Conservation (phyloP, 2,797 vertebrate species). For the Diglossa cyanea region DNA sequence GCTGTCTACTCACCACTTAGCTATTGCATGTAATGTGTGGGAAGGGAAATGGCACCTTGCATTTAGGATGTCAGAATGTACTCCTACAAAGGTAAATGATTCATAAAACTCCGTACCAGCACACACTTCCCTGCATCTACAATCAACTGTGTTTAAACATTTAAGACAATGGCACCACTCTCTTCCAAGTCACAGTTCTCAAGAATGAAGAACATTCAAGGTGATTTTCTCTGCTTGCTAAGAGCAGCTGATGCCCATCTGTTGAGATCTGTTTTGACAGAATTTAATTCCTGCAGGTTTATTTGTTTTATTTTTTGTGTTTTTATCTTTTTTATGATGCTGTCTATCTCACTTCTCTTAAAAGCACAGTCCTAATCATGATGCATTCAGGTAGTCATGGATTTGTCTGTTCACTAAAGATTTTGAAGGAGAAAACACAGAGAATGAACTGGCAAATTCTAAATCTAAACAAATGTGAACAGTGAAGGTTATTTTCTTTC, state of each 20-base stretch:
- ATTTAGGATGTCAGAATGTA: background rate
- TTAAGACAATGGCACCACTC: background rate
- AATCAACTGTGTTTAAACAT: background rate
- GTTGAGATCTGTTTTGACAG: constrained; percentile 16
- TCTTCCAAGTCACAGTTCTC: background rate
- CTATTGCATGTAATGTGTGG: background rate
- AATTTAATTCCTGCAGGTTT: background rate
- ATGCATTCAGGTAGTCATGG: background rate
- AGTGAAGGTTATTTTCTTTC: background rate
- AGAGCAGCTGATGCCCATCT: background rate
- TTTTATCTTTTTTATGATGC: constrained; percentile 10
- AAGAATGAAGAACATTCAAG: background rate
- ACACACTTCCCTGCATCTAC: background rate
- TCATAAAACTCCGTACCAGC: background rate
- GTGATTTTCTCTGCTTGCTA: background rate
- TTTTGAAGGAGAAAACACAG: background rate
- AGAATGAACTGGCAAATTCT: background rate
- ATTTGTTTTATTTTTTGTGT: background rate
- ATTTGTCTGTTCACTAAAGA: background rate
- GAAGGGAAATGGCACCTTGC: background rate
- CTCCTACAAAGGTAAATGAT: constrained; percentile 21
- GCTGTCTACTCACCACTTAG: background rate
- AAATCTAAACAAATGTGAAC: background rate
- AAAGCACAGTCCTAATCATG: background rate
- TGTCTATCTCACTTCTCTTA: background rate